Base-by-base conservation (phyloP, 2,797 vertebrate species). In the Cirrhinus molitorella region DNA sequence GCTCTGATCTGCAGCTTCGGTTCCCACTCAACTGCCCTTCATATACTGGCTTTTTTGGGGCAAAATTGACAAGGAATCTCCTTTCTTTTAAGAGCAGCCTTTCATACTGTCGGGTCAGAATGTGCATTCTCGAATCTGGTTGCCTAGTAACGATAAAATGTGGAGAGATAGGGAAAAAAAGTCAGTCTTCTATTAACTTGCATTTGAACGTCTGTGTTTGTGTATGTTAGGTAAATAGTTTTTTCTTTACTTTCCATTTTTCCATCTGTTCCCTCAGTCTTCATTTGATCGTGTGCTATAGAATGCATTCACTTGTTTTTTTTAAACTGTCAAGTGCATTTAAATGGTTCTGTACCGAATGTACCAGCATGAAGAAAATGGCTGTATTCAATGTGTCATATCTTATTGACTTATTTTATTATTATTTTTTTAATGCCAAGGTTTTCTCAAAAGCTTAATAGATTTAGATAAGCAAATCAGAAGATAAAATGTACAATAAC, bases 61-160 rank as follows among this genome's bases (percentile, higher is more conserved):
- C 51, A 61, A 90, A 90, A 88, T 51, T 53, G 84, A 91, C 82
- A 87, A 83, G 81, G 85, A 90, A 87, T 78, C 83, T 84, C 87
- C 70, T 23, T 85, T 90, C 83, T 85, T 74, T 75, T 85, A 85
- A 79, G 78, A 81, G 66, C 65, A 85, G 77, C 76, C 80, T 88
- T 91, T 91, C 86, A 90, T 87, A 86, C 87, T 73, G 84, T 85
- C 72, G 83, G 88, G 85, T 90, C 79, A 53, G 85, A 88, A 87
- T 90, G 77, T 86, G 87, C 83, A 90, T 89, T 90, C 90, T 85
- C 90, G 81, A 85, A 89, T 85, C 89, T 82, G 74, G 94, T 96
- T 95, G 93, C 94, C 89, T 93, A 91, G 94, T 89, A 94, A 96
- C 93, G 89, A 81, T 88, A 88, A 91, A 87, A 81, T 78, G 86